Conservation (phyloP, 2,888 invertebrate species). For the Scaeva pyrastri region DNA sequence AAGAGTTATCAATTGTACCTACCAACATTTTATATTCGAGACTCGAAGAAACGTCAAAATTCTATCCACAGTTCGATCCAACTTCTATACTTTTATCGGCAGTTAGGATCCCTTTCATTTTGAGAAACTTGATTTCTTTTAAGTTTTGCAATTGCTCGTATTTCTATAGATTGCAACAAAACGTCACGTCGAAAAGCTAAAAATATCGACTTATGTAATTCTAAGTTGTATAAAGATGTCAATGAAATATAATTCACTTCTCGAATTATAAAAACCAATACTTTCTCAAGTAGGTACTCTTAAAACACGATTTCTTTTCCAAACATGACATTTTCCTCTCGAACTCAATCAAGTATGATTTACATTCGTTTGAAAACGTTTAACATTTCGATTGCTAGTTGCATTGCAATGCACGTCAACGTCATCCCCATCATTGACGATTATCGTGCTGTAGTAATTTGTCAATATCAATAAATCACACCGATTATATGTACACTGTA, state of each 20-base stretch:
- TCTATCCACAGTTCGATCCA: too few species aligned
- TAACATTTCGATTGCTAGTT: conserved; percentile 29
- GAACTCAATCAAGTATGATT: conserved; percentile 11
- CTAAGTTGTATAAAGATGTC: background rate
- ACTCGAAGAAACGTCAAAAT: too few species aligned
- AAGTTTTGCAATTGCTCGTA: too few species aligned
- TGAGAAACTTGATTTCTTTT: too few species aligned
- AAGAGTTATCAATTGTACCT: too few species aligned
- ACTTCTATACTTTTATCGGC: too few species aligned
- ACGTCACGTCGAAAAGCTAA: too few species aligned
- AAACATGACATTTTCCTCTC: conserved; percentile 11
- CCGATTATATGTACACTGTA: conserved; percentile 33
- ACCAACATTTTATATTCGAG: too few species aligned
- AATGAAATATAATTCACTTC: background rate
- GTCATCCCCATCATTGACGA: conserved; percentile 39
- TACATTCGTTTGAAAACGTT: conserved; percentile 4
- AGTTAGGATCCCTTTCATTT: too few species aligned
- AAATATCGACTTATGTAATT: too few species aligned
- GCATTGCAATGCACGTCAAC: conserved; percentile 50
- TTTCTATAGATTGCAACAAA: too few species aligned
- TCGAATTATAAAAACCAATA: background rate
- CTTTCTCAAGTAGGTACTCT: conserved; percentile 41
- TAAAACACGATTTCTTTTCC: conserved; percentile 44
- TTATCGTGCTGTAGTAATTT: conserved; percentile 66
- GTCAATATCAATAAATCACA: conserved; percentile 72